Percentiles rank a stretch among this genome's conserved stretches.
Evolutionary conservation across 2,797 vertebrate genomes (phyloP).

Genomic region (Emydoidea blandingii): DNA sequence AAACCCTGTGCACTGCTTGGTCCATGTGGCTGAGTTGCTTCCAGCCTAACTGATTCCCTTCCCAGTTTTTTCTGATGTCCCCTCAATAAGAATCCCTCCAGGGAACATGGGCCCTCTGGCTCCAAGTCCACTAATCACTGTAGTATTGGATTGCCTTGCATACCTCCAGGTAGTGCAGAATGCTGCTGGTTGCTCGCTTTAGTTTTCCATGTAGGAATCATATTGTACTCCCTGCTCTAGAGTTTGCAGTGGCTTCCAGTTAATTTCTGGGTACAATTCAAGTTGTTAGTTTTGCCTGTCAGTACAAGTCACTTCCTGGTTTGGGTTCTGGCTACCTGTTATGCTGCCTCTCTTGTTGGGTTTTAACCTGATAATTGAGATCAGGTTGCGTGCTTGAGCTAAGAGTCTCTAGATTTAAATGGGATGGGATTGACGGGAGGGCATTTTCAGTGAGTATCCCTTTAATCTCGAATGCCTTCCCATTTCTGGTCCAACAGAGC

Average conservation of each 20-base stretch:
- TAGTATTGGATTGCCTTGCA: not conserved
- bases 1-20: no score
- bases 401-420: not conserved
- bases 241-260: constrained; percentile 5
- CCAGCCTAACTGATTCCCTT: no score
- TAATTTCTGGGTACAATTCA: not conserved
- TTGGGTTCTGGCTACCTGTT: not conserved
- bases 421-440: not conserved
- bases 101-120: no score
- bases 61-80: no score
- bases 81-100: no score
- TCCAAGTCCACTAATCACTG: not conserved
- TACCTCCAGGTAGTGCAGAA: not conserved
- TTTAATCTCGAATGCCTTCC: not conserved
- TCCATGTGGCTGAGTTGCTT: no score
- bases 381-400: not conserved
- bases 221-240: not conserved
- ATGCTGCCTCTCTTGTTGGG: fast-evolving
- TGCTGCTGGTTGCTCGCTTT: not conserved
- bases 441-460: not conserved
- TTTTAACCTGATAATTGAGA: not conserved
- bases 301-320: fast-evolving
- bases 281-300: not conserved
- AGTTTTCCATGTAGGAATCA: not conserved
- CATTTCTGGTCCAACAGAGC: not conserved